Conservation (phyloP, 2,797 vertebrate genomes). For the Botia almorhae region DNA sequence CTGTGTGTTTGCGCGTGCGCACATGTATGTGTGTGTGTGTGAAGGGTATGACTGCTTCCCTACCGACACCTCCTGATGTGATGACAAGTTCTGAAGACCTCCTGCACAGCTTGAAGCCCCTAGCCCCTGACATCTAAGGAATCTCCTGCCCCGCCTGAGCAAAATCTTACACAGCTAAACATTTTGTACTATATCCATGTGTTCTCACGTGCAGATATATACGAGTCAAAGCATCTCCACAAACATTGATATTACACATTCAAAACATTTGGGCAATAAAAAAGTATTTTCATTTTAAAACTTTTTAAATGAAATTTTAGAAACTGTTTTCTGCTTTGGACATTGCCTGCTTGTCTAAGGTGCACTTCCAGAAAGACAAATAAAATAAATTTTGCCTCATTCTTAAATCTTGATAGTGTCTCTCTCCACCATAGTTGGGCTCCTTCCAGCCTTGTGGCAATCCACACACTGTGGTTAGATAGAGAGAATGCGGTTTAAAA, state of each 20-base stretch:
- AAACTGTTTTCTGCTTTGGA: too few species aligned
- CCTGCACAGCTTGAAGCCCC: conserved; percentile 73
- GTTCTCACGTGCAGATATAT: background rate
- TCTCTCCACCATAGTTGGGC: background rate
- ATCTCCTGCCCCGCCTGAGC: conserved; percentile 56
- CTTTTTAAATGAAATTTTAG: too few species aligned
- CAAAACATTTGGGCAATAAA: too few species aligned
- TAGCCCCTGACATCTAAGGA: conserved; percentile 68
- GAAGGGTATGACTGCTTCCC: conserved; percentile 62
- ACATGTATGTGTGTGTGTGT: conserved; percentile 11
- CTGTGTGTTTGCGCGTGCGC: too few species aligned
- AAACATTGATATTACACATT: too few species aligned
- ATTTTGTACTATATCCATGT: conserved; percentile 54
- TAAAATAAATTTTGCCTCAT: background rate
- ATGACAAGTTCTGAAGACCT: conserved; percentile 74
- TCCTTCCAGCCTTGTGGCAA: background rate
- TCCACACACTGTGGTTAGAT: background rate
- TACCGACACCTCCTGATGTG: conserved; percentile 71
- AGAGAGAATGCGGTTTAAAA: background rate
- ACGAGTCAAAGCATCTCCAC: too few species aligned
- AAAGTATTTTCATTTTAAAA: too few species aligned
- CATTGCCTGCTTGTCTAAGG: too few species aligned
- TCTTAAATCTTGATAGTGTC: background rate
- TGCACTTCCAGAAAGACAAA: background rate
- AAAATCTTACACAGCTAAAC: conserved; percentile 63